Conservation (phyloP, 2,888 invertebrate species). For the Drosophila barbarae region DNA sequence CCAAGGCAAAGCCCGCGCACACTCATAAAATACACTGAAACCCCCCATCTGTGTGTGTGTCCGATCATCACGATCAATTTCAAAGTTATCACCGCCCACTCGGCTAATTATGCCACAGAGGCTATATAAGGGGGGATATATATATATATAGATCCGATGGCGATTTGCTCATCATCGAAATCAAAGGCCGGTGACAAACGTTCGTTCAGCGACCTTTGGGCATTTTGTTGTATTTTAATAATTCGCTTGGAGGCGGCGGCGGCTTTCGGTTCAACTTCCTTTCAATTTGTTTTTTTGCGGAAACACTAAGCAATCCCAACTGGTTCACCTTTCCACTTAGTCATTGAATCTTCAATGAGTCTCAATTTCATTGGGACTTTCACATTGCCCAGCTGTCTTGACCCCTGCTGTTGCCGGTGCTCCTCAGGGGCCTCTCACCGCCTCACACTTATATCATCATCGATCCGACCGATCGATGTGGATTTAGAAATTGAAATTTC, state of each 20-base stretch:
- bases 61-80: constrained; percentile 37
- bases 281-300: constrained; percentile 37
- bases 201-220: constrained; percentile 70
- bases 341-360: constrained; percentile 48
- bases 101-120: constrained; percentile 36
- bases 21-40: constrained; percentile 5
- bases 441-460: constrained; percentile 2
- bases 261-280: constrained; percentile 51
- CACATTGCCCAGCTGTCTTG: constrained; percentile 39
- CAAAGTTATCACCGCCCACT: constrained; percentile 41
- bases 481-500: constrained; percentile 49
- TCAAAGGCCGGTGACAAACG: constrained; percentile 57
- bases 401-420: constrained; percentile 16
- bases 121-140: constrained; percentile 24
- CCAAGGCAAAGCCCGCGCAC: constrained; percentile 27
- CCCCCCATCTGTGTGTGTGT: background rate
- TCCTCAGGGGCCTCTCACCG: constrained; percentile 5
- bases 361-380: constrained; percentile 54
- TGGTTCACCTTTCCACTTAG: constrained; percentile 43
- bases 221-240: constrained; percentile 29
- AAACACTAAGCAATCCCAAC: constrained; percentile 34
- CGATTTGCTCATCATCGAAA: constrained; percentile 35
- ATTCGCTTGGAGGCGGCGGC: constrained; percentile 11
- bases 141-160: constrained; percentile 8
- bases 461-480: constrained; percentile 41